Conservation (phyloP, 2,797 vertebrate genomes). For the Emys orbicularis region DNA sequence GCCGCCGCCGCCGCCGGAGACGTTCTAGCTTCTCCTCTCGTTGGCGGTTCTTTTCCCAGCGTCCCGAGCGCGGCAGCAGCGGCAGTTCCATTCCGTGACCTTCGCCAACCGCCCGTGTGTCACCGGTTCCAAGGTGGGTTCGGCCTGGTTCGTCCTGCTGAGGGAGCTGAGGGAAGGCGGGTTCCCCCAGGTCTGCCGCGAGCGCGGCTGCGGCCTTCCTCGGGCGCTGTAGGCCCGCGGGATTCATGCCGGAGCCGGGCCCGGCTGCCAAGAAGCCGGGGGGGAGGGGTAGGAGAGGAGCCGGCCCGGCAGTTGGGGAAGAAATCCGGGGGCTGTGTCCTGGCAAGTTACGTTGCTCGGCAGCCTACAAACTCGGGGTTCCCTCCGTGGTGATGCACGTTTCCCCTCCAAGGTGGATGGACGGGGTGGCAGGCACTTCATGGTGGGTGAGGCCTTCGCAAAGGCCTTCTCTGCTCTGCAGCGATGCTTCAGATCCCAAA, state of each 20-base stretch:
- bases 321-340: not conserved
- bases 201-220: not conserved
- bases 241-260: too few species aligned
- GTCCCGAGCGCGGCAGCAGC: not conserved
- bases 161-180: not conserved
- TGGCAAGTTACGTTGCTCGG: not conserved
- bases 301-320: not conserved
- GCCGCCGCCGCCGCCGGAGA: too few species aligned
- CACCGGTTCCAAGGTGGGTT: not conserved
- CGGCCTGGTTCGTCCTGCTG: accelerated
- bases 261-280: too few species aligned
- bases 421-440: not conserved
- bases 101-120: accelerated
- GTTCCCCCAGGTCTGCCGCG: not conserved
- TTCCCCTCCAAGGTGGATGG: not conserved
- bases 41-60: constrained; percentile 1
- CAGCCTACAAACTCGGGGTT: not conserved
- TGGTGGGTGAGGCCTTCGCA: not conserved
- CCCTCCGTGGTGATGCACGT: not conserved
- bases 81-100: not conserved
- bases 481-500: too few species aligned
- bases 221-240: too few species aligned
- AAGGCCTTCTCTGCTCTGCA: not conserved
- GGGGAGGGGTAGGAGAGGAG: not conserved
- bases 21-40: accelerated